These are phyloP conservation scores for Procavia capensis DNA, from an alignment of 2,113 vertebrate genomes.

Conservation along the genomic window DNA sequence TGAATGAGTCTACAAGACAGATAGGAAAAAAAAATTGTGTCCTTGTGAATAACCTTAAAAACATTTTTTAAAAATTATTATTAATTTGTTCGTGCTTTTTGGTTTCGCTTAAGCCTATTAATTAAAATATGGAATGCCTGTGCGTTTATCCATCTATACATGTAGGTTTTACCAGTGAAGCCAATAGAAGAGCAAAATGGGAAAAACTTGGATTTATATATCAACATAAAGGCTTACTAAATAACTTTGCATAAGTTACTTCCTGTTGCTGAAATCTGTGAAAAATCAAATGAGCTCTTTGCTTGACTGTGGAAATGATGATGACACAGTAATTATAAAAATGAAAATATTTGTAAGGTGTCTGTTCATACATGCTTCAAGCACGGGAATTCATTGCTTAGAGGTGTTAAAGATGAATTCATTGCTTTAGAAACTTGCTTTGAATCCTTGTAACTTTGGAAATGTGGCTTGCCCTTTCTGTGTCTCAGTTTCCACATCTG, in stretches of 20 bases:
- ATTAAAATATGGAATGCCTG: background rate
- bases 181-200: background rate
- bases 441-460: background rate
- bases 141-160: background rate
- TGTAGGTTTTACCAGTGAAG: background rate
- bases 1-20: constrained; percentile 39
- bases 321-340: background rate
- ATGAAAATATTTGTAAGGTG: constrained; percentile 2
- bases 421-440: background rate
- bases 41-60: constrained; percentile 60
- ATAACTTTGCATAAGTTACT: background rate
- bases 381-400: background rate
- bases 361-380: background rate
- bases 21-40: constrained; percentile 36
- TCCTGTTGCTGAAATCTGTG: background rate
- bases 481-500: background rate
- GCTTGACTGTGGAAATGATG: background rate
- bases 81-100: constrained; percentile 51
- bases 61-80: constrained; percentile 54
- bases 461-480: background rate
- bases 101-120: background rate
- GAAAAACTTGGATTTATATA: constrained; percentile 6
- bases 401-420: background rate
- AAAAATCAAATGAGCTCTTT: constrained; percentile 23
- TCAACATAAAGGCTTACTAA: constrained; percentile 27